phyloP scores from a whole-genome alignment of 23 tunicate species.

The Halocynthia aurantium region DNA sequence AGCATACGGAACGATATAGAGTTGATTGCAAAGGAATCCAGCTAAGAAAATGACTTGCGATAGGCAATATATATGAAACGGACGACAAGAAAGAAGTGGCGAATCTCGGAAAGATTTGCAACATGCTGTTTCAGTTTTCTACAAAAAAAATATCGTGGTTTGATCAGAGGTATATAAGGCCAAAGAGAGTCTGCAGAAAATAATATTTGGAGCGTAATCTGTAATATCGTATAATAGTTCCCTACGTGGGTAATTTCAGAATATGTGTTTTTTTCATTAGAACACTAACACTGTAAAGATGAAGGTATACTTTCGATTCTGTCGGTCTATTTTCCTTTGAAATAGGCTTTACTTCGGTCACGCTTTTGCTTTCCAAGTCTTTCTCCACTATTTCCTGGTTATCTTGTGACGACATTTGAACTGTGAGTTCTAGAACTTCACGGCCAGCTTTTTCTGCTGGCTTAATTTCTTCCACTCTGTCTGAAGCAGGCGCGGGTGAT shows the following conservation, averaged over 20 bases:
- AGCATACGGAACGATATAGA: conserved; percentile 84
- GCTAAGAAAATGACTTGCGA: conserved; percentile 68
- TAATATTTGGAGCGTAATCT: too few species aligned
- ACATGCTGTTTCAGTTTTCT: background rate
- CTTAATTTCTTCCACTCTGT: too few species aligned
- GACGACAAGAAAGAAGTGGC: conserved; percentile 25
- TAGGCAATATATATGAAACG: conserved; percentile 58
- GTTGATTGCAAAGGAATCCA: conserved; percentile 61
- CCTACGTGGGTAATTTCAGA: too few species aligned
- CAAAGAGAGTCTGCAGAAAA: too few species aligned
- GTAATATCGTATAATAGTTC: too few species aligned
- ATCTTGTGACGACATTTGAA: background rate
- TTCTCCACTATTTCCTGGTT: background rate
- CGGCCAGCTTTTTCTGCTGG: background rate
- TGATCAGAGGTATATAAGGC: too few species aligned
- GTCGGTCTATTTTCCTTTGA: background rate
- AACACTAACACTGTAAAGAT: too few species aligned
- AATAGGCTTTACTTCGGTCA: background rate
- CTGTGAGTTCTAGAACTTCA: background rate
- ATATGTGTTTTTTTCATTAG: too few species aligned
- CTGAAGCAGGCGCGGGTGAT: too few species aligned
- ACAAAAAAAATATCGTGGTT: too few species aligned
- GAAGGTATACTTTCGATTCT: too few species aligned
- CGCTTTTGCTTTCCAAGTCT: background rate
- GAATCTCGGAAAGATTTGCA: background rate